These are phyloP conservation scores for Leucozona laternaria DNA, from an alignment of 2,888 invertebrate species.

Conservation along the genomic window DNA sequence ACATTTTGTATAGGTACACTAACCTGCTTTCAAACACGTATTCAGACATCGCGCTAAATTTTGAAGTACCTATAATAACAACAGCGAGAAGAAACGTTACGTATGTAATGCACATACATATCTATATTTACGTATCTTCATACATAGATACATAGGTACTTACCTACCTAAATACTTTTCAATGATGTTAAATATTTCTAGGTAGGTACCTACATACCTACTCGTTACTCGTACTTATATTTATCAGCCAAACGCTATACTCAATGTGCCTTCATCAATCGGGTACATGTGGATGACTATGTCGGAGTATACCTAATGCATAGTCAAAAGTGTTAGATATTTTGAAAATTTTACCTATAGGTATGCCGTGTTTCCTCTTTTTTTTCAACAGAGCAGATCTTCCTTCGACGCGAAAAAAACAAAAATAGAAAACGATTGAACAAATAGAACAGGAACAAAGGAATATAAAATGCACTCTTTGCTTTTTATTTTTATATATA, in stretches of 20 bases:
- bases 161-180: too few relatives aligned
- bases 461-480: constrained; percentile 7
- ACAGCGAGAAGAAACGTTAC: not conserved
- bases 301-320: not conserved
- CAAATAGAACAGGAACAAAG: constrained; percentile 10
- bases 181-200: too few relatives aligned
- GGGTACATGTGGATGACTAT: not conserved
- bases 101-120: not conserved
- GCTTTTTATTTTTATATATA: not conserved
- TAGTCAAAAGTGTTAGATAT: not conserved
- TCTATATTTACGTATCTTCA: not conserved
- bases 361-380: not conserved
- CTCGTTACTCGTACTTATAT: not conserved
- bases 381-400: not conserved
- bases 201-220: not conserved
- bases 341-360: not conserved
- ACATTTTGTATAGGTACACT: not conserved
- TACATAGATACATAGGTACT: too few relatives aligned
- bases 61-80: too few relatives aligned
- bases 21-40: not conserved
- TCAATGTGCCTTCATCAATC: not conserved
- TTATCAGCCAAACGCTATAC: not conserved
- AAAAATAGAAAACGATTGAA: constrained; percentile 16
- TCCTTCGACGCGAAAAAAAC: constrained; percentile 1
- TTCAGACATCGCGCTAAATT: too few relatives aligned